Evolutionary conservation across 2,888 invertebrate genomes (phyloP), one percentile per base, ranked within the genome.

Genomic region (Clepsis dumicolana): DNA sequence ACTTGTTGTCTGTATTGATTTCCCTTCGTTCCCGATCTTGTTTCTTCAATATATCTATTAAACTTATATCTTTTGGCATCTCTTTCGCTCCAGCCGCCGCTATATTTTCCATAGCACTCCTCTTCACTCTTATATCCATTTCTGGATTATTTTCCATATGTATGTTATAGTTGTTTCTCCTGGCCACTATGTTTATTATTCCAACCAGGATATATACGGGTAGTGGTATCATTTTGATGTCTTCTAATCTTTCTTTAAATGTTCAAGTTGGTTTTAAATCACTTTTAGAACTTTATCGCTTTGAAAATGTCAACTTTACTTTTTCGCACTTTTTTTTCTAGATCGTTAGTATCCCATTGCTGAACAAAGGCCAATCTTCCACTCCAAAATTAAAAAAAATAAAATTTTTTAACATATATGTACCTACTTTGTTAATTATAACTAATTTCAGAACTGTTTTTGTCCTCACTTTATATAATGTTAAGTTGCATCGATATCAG

Each of bases 111-210:
- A 59, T 32, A 0, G 71, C 14, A 14, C 74, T 67, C 61, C 86
- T 73, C 8, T 77, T 70, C 0, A 85, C 85, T 52, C 75, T 25
- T 7, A 68, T 50, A 3, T 65, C 44, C 41, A 67, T 64, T 1
- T 79, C 66, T 0, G 78, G 77, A 14, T 78, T 69, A 0, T 75
- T 64, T 0, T 64, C 60, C 2, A 60, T 48, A 8, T 80, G 70
- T 0, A 86, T 84, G 0, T 77, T 83, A 48, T 80, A 85, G 38
- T 83, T 87, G 4, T 76, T 62, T 0, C 70, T 53, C 32, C 78
- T 75, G 0, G 76, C 79, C 0, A 83, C 41, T 8, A 85, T 69
- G 3, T 82, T 81, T 0, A 85, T 48, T 0, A 81, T 71, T 0
- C 80, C 67, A 0, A 70, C 54, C 0, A 77, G 25, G 0, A 73